Evolutionary conservation across 2,113 vertebrate species (phyloP), one percentile per base, ranked within the genome.

Genomic region (Entomyzon cyanotis): DNA sequence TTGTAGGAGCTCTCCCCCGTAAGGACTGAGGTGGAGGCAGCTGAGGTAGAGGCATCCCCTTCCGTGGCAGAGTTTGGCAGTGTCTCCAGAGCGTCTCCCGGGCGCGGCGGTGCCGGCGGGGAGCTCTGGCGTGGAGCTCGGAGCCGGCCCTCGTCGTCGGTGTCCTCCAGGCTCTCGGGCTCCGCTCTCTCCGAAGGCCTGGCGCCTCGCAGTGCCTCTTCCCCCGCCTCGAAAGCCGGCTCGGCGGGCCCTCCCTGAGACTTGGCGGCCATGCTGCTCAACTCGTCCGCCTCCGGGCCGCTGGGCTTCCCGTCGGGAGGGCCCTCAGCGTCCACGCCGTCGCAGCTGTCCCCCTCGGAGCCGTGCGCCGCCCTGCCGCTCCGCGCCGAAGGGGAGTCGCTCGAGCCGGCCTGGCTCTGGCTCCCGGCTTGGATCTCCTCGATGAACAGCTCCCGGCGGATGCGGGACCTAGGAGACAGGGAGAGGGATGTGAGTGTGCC

Each of bases 301-400:
- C 98, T 92, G 30, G 96, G 69, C 79, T 98, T 97, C 49, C 97
- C 64, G 85, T 98, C 97, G 76, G 97, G 89, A 68, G 98, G 98
- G 95, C 99, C 98, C 87, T 99, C 99, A 0, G 98, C 96, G 87
- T 99, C 99, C 77, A 99, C 99, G 89, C 99, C 99, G 39, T 99
- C 99, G 69, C 99, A 99, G 98, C 99, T 99, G 98, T 99, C 99
- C 49, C 99, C 99, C 96, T 99, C 99, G 2, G 99, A 98, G 97
- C 98, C 93, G 95, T 98, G 98, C 3, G 96, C 98, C 31, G 98
- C 98, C 97, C 99, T 97, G 98, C 97, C 75, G 92, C 98, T 98
- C 70, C 98, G 79, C 81, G 98, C 97, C 16, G 98, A 98, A 37
- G 99, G 99, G 49, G 99, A 99, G 89, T 99, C 99, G 30, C 98